Evolutionary conservation across 2,113 vertebrate genomes (phyloP).

Genomic region (Heliornis fulica): DNA sequence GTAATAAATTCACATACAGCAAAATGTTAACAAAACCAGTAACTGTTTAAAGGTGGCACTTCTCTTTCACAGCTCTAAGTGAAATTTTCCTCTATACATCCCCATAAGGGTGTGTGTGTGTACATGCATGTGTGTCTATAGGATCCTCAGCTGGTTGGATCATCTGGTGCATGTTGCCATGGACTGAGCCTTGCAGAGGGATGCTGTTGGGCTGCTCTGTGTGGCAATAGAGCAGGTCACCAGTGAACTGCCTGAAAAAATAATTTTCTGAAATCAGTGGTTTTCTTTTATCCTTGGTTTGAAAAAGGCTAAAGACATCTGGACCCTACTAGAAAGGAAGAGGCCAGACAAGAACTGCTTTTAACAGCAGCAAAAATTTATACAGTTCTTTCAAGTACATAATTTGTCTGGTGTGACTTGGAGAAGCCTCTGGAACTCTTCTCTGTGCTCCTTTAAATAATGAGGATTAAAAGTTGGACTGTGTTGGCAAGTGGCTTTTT

Average conservation of each 20-base stretch:
- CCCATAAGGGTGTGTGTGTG: accelerated
- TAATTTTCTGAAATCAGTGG: neutral
- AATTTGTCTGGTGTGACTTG: neutral
- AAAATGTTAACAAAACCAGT: neutral
- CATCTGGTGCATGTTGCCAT: accelerated
- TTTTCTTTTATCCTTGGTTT: neutral
- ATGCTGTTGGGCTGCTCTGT: neutral
- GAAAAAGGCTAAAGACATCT: neutral
- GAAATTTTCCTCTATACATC: neutral
- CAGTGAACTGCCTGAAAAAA: neutral
- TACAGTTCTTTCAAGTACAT: neutral
- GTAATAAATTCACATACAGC: neutral
- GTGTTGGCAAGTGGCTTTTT: neutral
- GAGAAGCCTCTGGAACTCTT: neutral
- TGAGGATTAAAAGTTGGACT: neutral
- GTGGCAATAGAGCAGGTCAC: neutral
- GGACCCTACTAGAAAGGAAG: neutral
- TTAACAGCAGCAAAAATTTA: neutral
- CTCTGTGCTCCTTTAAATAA: neutral
- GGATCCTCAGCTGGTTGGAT: neutral
- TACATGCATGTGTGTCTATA: accelerated
- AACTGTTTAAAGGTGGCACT: neutral
- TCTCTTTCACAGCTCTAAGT: neutral
- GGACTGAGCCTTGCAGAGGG: neutral
- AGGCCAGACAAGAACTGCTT: neutral